Base-by-base conservation (phyloP, 1,140 invertebrate species). In the Caenorhabditis latens region DNA sequence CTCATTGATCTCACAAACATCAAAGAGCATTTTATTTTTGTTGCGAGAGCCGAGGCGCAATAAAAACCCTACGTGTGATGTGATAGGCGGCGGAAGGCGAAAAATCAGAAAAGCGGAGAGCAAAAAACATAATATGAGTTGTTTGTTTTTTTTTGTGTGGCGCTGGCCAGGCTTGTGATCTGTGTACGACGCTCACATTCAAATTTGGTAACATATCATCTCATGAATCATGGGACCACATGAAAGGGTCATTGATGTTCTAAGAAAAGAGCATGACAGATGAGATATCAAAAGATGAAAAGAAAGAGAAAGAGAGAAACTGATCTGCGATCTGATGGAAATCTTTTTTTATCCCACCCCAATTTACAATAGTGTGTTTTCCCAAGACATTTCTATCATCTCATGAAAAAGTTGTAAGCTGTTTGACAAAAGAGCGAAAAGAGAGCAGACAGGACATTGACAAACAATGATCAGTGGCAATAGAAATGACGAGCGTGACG, bases 401-500 rank as follows among this genome's bases (percentile, higher is more conserved):
- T 42, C 21, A 32, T 24, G 71, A 79, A 79, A 50, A 46, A 19
- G 40, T 8, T 53, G 46, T 13, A 24, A 46, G 46, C n/a, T 43
- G 43, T 53, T 79, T 46, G 71, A 50, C 71, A 24, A 79, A 79
- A 79, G 46, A 79, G 46, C 71, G 46, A 50, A 79, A 79, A 50
- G 71, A 48, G 46, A 75, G 67, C 42, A 21, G 67, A 75, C 67
- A 75, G 42, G 11, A 4, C 19, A 50, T 79, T 53, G 71, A 50
- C 71, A 79, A 79, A 79, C 71, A 79, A 79, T 79, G 71, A 79
- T 79, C 71, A 79, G 65, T 71, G 14, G 71, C 46, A 79, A 79
- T 46, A 9, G 32, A 42, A 16, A 40, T 46, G 71, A 79, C 46
- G 46, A 79, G 71, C 71, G 71, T 53, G 71, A 79, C 46, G 46